Evolutionary conservation across 2,888 invertebrate genomes (phyloP), one percentile per base, ranked within the genome.

Genomic region (Neria commutata): DNA sequence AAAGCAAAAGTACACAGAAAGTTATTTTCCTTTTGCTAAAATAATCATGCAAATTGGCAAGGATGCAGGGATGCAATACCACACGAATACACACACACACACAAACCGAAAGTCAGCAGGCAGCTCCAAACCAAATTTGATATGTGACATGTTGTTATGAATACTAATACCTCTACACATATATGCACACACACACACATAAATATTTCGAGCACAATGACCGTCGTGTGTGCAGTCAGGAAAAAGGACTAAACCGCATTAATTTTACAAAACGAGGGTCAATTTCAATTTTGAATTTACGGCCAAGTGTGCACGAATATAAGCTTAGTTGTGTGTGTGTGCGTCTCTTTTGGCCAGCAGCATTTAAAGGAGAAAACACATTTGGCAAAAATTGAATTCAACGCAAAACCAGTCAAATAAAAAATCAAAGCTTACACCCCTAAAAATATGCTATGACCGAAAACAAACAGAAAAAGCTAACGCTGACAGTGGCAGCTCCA

Each of bases 101-200:
- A 67, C 65, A 71, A 72, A 62, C 37, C 37, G 16, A 66, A 65
- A 71, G 67, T 72, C 69, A 71, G 70, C 70, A 70, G n/a, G n/a
- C n/a, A n/a, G n/a, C n/a, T n/a, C n/a, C n/a, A 45, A 17, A 52
- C 45, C 33, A 65, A 61, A 65, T 63, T 66, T 67, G 63, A 73
- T 75, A 67, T 72, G 67, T 71, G 69, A 67, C 67, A 73, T 73
- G 68, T 71, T 66, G 76, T 67, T 75, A 72, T 76, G 76, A 75
- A 76, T 76, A 76, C 75, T 72, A 76, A 76, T 74, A 68, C 34
- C 14, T 46, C 14, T 23, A 17, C 42, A n/a, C 26, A 21, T 34
- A 54, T 29, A 54, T 58, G 46, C 59, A 57, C 56, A 42, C 23
- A 54, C 8, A 11, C 49, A 50, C 10, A 17, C 21, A 19, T 19